These are phyloP conservation scores for Zosterops borbonicus DNA, from an alignment of 2,113 vertebrate species.

Conservation along the genomic window DNA sequence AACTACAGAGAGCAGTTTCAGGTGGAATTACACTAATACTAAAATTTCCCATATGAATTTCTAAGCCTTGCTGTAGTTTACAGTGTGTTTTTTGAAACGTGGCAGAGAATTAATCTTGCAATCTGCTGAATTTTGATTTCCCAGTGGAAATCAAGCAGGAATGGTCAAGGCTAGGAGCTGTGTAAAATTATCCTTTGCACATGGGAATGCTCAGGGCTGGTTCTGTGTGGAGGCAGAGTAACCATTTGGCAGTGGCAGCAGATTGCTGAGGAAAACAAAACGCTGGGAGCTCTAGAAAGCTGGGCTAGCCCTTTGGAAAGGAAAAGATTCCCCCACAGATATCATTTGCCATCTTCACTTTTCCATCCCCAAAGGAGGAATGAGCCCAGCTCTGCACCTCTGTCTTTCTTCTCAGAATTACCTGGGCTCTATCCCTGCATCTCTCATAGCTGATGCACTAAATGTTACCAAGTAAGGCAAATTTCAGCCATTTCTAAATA, in stretches of 20 bases:
- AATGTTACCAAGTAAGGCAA: not conserved
- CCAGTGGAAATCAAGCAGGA: constrained; percentile 51
- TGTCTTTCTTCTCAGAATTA: not conserved
- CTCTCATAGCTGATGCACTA: not conserved
- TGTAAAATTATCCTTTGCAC: constrained; percentile 4
- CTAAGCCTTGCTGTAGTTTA: constrained; percentile 4
- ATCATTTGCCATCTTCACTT: not conserved
- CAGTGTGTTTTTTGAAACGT: not conserved
- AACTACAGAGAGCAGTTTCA: not conserved
- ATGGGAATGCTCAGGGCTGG: not conserved
- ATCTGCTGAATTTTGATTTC: constrained; percentile 46
- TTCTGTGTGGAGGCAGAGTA: not conserved
- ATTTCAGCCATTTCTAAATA: not conserved
- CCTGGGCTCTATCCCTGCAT: fast-evolving
- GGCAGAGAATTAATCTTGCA: constrained; percentile 32
- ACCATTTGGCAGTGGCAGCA: not conserved
- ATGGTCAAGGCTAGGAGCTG: not conserved
- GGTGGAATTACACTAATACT: not conserved
- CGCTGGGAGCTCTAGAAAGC: not conserved
- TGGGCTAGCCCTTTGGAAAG: not conserved
- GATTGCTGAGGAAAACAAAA: not conserved
- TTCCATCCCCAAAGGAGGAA: not conserved
- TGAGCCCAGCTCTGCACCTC: not conserved
- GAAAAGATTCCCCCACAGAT: not conserved
- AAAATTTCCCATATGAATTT: constrained; percentile 13